Percentiles rank a stretch among this genome's conserved stretches.
These are phyloP conservation scores for Ennomos erosarius DNA, from an alignment of 2,888 invertebrate genomes.

Conservation along the genomic window DNA sequence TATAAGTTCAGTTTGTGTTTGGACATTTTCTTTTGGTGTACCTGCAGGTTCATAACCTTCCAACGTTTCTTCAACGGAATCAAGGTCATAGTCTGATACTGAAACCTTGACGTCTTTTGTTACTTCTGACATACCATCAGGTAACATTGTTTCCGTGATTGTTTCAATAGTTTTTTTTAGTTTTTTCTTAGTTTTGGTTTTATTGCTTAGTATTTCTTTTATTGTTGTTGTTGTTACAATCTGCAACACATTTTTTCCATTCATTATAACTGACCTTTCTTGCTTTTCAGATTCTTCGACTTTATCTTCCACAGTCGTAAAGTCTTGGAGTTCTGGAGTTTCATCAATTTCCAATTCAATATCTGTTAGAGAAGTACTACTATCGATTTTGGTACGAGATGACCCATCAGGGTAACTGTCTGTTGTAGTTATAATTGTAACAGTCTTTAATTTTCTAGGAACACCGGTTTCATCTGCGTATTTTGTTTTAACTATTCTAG, in stretches of 20 bases:
- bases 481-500: conserved; percentile 65
- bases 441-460: conserved; percentile 70
- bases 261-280: conserved; percentile 59
- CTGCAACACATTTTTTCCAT: conserved; percentile 69
- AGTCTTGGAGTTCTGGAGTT: conserved; percentile 62
- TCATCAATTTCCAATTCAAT: conserved; percentile 58
- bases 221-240: conserved; percentile 69
- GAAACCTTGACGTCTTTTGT: conserved; percentile 74
- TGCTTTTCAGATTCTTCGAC: conserved; percentile 61
- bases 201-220: conserved; percentile 65
- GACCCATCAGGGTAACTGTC: conserved; percentile 80
- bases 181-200: conserved; percentile 67
- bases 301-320: conserved; percentile 62
- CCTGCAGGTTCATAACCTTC: conserved; percentile 56
- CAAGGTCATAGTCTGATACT: conserved; percentile 62
- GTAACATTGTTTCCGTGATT: conserved; percentile 67
- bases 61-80: conserved; percentile 45
- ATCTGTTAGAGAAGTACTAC: conserved; percentile 68
- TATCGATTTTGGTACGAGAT: conserved; percentile 70
- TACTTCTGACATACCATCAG: conserved; percentile 72
- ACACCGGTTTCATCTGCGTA: conserved; percentile 62
- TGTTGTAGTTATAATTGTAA: conserved; percentile 67
- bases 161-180: conserved; percentile 72
- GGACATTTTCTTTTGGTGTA: conserved; percentile 58
- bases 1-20: conserved; percentile 54